Conservation (phyloP, 2,797 vertebrate species). For the Pangasius sanitwongsei region DNA sequence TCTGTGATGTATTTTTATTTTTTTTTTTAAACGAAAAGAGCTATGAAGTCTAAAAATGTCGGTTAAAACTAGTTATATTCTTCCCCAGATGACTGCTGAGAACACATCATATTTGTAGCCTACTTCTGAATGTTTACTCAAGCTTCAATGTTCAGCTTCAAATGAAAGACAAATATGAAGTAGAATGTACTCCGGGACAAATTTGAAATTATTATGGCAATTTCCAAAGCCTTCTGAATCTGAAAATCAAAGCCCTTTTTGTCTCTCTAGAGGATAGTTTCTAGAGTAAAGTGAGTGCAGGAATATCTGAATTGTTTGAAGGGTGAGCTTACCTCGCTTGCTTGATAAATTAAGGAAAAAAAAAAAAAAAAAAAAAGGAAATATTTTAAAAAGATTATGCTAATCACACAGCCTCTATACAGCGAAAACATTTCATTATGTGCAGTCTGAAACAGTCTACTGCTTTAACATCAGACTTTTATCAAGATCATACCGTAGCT, state of each 20-base stretch:
- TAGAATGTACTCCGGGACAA: constrained; percentile 49
- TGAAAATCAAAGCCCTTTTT: constrained; percentile 59
- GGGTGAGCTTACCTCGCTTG: constrained; percentile 50
- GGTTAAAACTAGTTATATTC: constrained; percentile 19
- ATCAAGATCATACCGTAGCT: neutral
- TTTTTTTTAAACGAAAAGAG: neutral
- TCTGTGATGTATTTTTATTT: neutral
- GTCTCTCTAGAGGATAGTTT: constrained; percentile 28
- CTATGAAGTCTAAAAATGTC: neutral
- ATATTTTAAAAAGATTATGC: constrained; percentile 32
- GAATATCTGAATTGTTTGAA: constrained; percentile 35
- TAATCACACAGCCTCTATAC: constrained; percentile 39
- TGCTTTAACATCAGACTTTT: constrained; percentile 1
- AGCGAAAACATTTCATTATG: constrained; percentile 1
- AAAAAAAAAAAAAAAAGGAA: constrained; percentile 1
- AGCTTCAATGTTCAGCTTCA: constrained; percentile 41
- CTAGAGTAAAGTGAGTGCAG: constrained; percentile 43
- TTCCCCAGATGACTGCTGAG: constrained; percentile 12
- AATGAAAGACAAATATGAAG: constrained; percentile 31
- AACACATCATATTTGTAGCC: constrained; percentile 34
- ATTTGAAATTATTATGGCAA: constrained; percentile 61
- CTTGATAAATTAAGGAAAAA: constrained; percentile 31
- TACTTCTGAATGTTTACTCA: constrained; percentile 9
- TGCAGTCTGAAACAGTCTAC: neutral
- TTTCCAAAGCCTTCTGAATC: constrained; percentile 55